Percentiles rank a stretch among this genome's conserved stretches.
These are phyloP conservation scores for Ciconia maguari DNA, from an alignment of 2,113 vertebrate species.

Conservation along the genomic window DNA sequence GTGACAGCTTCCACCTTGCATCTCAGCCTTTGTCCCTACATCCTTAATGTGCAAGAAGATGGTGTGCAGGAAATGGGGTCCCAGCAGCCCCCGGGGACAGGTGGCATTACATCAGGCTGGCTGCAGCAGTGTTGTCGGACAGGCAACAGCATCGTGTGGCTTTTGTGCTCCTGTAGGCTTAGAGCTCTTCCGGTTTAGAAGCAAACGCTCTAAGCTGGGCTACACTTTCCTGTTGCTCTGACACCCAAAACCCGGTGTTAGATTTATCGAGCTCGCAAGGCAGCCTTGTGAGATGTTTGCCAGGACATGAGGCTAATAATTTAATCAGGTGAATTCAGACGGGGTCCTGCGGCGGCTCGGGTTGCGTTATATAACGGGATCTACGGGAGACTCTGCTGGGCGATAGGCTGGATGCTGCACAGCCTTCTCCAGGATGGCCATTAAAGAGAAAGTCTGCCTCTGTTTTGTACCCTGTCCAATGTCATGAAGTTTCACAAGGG, in stretches of 20 bases:
- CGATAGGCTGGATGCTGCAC: background rate
- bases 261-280: background rate
- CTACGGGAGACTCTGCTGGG: background rate
- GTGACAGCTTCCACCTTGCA: background rate
- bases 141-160: background rate
- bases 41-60: background rate
- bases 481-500: background rate
- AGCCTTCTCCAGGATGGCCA: background rate
- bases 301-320: conserved; percentile 54
- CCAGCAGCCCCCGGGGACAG: background rate
- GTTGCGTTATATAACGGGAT: conserved; percentile 14
- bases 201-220: background rate
- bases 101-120: background rate
- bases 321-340: conserved; percentile 52
- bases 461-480: background rate
- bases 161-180: background rate
- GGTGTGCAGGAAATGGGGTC: background rate
- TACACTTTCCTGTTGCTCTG: background rate
- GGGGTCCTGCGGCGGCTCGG: background rate
- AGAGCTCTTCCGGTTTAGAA: conserved; percentile 35
- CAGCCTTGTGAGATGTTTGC: conserved; percentile 40
- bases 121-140: rapidly evolving
- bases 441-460: conserved; percentile 24
- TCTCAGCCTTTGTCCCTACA: background rate
- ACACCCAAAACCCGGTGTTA: background rate